Conservation (phyloP, 2,113 vertebrate genomes). For the Lethenteron reissneri region DNA sequence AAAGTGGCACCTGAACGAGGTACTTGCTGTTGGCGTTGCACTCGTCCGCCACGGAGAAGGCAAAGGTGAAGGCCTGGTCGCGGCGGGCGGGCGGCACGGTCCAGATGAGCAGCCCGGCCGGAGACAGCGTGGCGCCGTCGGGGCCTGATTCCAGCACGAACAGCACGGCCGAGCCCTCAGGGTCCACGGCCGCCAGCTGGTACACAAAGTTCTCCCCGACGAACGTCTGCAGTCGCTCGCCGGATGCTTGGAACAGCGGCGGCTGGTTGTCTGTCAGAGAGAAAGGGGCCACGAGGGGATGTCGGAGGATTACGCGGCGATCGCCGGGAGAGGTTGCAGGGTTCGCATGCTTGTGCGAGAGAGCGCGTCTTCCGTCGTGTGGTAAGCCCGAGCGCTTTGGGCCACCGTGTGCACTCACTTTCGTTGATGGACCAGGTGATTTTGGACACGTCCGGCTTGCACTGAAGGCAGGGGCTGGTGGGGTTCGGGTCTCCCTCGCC, state of each 20-base stretch:
- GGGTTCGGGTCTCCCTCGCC: conserved; percentile 22
- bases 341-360: no score
- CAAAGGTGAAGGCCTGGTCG: conserved; percentile 17
- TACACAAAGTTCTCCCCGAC: conserved; percentile 44
- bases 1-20: conserved; percentile 23
- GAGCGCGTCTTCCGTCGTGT: no score
- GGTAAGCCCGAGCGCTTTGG: neutral
- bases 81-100: conserved; percentile 17
- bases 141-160: conserved; percentile 35
- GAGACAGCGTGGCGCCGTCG: conserved; percentile 24
- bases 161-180: conserved; percentile 36
- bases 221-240: conserved; percentile 27
- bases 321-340: no score
- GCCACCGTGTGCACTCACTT: conserved; percentile 19
- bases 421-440: conserved; percentile 32
- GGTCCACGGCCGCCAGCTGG: conserved; percentile 33
- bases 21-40: conserved; percentile 31
- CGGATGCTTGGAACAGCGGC: conserved; percentile 29
- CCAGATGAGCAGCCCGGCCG: conserved; percentile 43
- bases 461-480: conserved; percentile 28
- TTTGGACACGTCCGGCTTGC: conserved; percentile 23
- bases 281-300: neutral
- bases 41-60: conserved; percentile 30
- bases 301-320: no score
- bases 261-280: conserved; percentile 29